Evolutionary conservation across 2,888 invertebrate species (phyloP), one percentile per base, ranked within the genome.

Genomic region (Drosophila yooni): DNA sequence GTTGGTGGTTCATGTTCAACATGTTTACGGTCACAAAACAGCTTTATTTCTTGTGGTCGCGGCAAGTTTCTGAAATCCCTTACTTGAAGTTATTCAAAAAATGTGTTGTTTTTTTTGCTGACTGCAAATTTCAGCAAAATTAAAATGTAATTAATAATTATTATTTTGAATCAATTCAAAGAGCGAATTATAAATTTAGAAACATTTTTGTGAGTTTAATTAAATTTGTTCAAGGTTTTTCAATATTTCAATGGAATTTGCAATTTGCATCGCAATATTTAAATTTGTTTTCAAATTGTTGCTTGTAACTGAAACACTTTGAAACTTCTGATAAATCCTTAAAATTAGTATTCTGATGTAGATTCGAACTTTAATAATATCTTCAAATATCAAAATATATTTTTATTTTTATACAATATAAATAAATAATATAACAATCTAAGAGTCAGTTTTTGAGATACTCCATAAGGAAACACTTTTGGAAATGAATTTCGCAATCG

Each of bases 1-100:
- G 29, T 66, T 73, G 78, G 43, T 76, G 78, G 51, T 66, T 79
- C 36, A 79, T 73, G 31, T 79, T 79, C 74, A 79, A 63, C 78
- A 79, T 81, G 38, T 70, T 74, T 64, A 21, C 34, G 52, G 29
- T 29, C 5, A 25, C 40, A 18, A 52, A 43, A 8, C 4, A 3
- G n/a, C 29, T 27, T 18, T 29, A 11, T 29, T 43, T 43, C 10
- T 3, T 21, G 15, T 15, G 13, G 53, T 11, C 11, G n/a, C 25
- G 18, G 3, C n/a, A 8, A 18, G 38, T 5, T 15, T 25, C 15
- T 8, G 3, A 15, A 46, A 46, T 8, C 4, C 15, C 21, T 25
- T 15, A 15, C 25, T 15, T 25, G 25, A 2, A 25, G 21, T 8
- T 46, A 2, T 8, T 46, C 15, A 46, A 46, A 15, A 8, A 21